These are phyloP conservation scores for Leptodactylus fallax DNA, from an alignment of 2,797 vertebrate genomes.

Conservation along the genomic window DNA sequence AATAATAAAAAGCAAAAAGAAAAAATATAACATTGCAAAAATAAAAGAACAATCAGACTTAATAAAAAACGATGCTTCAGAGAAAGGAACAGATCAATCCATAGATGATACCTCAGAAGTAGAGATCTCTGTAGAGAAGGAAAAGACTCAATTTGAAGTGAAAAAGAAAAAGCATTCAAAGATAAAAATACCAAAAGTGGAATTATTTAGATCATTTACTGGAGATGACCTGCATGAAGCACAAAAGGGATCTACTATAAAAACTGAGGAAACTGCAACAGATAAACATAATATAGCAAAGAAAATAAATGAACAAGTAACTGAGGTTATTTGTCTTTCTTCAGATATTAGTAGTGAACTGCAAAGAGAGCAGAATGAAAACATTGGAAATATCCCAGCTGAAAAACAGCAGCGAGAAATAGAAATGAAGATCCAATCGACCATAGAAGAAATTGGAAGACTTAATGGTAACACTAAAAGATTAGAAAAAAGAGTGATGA, in stretches of 20 bases:
- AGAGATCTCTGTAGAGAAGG: neutral
- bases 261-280: neutral
- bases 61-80: neutral
- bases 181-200: neutral
- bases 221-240: slow-evolving; percentile 22
- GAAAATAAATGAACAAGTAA: neutral
- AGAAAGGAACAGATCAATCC: neutral
- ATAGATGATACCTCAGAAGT: neutral
- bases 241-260: neutral
- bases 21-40: slow-evolving; percentile 24
- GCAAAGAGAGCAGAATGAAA: neutral
- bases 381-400: neutral
- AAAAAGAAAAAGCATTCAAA: slow-evolving; percentile 17
- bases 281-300: neutral
- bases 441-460: neutral
- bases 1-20: slow-evolving; percentile 28
- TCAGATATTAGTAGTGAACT: neutral
- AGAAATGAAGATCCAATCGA: neutral
- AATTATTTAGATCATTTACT: slow-evolving; percentile 55
- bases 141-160: neutral
- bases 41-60: neutral
- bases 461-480: neutral
- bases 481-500: neutral
- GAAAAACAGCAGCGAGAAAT: too few species aligned
- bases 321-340: neutral